phyloP scores from a whole-genome alignment of 1,140 invertebrate species.

The Drosophila murphyi region DNA sequence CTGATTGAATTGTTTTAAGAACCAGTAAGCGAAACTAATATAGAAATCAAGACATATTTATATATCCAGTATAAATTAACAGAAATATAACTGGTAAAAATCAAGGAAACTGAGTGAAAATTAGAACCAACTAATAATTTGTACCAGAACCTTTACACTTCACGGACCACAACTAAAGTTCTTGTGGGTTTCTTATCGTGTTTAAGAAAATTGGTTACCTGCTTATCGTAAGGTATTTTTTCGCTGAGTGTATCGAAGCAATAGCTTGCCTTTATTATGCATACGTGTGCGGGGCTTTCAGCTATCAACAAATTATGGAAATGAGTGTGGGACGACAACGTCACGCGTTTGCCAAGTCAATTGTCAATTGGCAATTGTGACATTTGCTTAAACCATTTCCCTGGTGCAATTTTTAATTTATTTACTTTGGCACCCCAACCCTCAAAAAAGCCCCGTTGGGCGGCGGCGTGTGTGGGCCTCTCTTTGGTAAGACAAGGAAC shows the following conservation, averaged over 20 bases:
- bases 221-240: not conserved
- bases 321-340: constrained; percentile 65
- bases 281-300: constrained; percentile 53
- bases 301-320: constrained; percentile 75
- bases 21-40: too few relatives aligned
- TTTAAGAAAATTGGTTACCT: too few relatives aligned
- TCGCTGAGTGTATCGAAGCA: not conserved
- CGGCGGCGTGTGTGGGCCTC: constrained; percentile 58
- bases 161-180: too few relatives aligned
- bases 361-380: constrained; percentile 69
- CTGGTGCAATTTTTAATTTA: constrained; percentile 21
- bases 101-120: too few relatives aligned
- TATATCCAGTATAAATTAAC: too few relatives aligned
- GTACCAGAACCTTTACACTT: too few relatives aligned
- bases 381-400: constrained; percentile 72
- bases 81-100: too few relatives aligned
- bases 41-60: too few relatives aligned
- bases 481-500: constrained; percentile 50
- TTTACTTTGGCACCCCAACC: constrained; percentile 8
- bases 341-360: constrained; percentile 60
- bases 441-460: not conserved
- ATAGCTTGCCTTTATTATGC: constrained; percentile 20
- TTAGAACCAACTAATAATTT: too few relatives aligned
- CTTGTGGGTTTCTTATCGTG: too few relatives aligned
- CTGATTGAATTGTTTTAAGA: too few relatives aligned